Conservation (phyloP, 2,113 vertebrate species). For the Meriones unguiculatus region DNA sequence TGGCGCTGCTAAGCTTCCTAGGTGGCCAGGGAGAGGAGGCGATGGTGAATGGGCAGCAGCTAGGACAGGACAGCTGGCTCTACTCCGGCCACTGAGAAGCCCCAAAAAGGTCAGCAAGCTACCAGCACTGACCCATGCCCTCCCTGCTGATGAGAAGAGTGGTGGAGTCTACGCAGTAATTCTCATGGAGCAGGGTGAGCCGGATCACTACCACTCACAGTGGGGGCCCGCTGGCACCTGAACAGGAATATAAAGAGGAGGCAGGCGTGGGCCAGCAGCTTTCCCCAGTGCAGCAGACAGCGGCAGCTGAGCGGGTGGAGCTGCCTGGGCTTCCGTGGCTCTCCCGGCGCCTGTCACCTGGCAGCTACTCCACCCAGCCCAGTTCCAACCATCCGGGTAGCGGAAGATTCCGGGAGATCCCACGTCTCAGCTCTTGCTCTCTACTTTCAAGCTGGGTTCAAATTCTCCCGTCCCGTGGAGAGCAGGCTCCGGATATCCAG, state of each 20-base stretch:
- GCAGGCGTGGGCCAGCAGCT: neutral
- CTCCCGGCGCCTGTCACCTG: neutral
- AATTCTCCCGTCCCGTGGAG: conserved; percentile 46
- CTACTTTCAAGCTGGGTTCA: conserved; percentile 41
- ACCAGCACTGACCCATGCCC: neutral
- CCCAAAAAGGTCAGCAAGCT: conserved; percentile 18
- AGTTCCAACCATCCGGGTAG: neutral
- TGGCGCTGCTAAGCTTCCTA: neutral
- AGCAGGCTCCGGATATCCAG: conserved; percentile 46
- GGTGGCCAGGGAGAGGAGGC: neutral
- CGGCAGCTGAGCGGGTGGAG: neutral
- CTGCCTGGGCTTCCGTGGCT: neutral
- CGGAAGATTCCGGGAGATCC: neutral
- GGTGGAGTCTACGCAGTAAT: no score
- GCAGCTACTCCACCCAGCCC: neutral
- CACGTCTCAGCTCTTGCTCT: neutral
- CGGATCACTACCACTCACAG: neutral
- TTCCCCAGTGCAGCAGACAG: neutral
- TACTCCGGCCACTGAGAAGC: neutral
- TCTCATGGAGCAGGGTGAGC: conserved; percentile 1
- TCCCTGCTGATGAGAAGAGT: neutral
- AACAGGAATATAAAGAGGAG: neutral
- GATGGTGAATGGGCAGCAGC: neutral
- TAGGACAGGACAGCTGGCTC: neutral
- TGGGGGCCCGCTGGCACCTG: neutral